Conservation (phyloP, 2,888 invertebrate genomes). For the Cataglyphis rosenhaueri region DNA sequence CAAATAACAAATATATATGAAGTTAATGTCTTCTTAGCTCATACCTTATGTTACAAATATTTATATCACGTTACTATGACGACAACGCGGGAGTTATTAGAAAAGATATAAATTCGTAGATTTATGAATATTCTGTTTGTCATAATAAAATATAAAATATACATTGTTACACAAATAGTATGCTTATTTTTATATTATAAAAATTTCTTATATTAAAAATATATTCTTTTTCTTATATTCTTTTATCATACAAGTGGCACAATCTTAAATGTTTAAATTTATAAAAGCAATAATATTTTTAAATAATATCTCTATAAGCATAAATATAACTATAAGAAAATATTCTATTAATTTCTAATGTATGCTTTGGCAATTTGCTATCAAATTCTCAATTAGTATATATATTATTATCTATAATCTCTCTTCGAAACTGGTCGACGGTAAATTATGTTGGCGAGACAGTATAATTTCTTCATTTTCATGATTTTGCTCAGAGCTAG, state of each 20-base stretch:
- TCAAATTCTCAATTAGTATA: background rate
- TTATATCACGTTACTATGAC: constrained; percentile 44
- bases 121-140: constrained; percentile 6
- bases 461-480: constrained; percentile 3
- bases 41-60: background rate
- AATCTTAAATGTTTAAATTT: background rate
- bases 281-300: background rate
- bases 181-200: background rate
- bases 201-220: constrained; percentile 26
- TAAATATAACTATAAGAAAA: background rate
- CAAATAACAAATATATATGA: constrained; percentile 13
- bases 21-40: background rate
- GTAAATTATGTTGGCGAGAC: constrained; percentile 29
- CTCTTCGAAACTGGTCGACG: constrained; percentile 35
- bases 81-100: background rate
- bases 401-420: background rate
- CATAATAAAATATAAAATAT: constrained; percentile 4
- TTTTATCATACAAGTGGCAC: background rate
- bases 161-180: background rate
- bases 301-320: background rate
- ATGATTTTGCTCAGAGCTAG: background rate
- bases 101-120: background rate
- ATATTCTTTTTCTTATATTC: background rate
- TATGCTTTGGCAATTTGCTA: background rate
- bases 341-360: background rate